A percentile compares a stretch with the other conserved stretches of the same genome.
Evolutionary conservation across 64 coral and sea anemone genomes (phyloP).

Genomic region (Porites lutea): DNA sequence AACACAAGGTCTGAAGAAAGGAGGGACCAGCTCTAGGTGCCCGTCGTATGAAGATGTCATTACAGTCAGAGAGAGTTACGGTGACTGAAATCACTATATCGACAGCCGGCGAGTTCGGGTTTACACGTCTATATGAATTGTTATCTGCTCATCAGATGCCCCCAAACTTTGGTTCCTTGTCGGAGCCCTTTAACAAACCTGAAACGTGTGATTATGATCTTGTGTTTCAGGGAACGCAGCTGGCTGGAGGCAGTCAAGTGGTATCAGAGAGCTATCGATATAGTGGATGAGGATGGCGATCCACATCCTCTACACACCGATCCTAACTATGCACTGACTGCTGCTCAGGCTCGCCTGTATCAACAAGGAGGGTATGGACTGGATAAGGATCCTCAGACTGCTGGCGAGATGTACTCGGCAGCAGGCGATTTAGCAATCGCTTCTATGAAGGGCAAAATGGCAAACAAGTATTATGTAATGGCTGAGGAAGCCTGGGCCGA

Average conservation of each 20-base stretch:
- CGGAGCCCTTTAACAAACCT: too few relatives aligned
- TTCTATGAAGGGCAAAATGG: constrained; percentile 95
- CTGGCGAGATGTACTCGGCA: constrained; percentile 87
- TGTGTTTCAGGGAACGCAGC: constrained; percentile 35
- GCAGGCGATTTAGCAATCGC: constrained; percentile 92
- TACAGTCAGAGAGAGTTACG: too few relatives aligned
- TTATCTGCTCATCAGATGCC: too few relatives aligned
- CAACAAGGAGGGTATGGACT: constrained; percentile 87
- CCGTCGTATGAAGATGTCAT: too few relatives aligned
- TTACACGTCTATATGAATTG: too few relatives aligned
- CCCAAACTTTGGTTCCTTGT: too few relatives aligned
- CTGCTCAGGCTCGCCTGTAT: constrained; percentile 81
- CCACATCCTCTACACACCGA: constrained; percentile 83
- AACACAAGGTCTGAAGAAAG: too few relatives aligned
- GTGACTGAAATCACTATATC: too few relatives aligned
- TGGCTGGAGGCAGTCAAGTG: constrained; percentile 81
- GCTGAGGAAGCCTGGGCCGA: constrained; percentile 98
- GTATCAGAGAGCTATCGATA: constrained; percentile 94
- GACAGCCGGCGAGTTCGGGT: too few relatives aligned
- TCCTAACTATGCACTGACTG: constrained; percentile 67
- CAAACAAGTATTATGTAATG: constrained; percentile 88
- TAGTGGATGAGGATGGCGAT: constrained; percentile 82
- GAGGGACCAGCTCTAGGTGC: too few relatives aligned
- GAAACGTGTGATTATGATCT: too few relatives aligned
- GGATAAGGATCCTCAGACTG: constrained; percentile 85